phyloP scores from a whole-genome alignment of 2,113 vertebrate species.

The Bostrychus sinensis region DNA sequence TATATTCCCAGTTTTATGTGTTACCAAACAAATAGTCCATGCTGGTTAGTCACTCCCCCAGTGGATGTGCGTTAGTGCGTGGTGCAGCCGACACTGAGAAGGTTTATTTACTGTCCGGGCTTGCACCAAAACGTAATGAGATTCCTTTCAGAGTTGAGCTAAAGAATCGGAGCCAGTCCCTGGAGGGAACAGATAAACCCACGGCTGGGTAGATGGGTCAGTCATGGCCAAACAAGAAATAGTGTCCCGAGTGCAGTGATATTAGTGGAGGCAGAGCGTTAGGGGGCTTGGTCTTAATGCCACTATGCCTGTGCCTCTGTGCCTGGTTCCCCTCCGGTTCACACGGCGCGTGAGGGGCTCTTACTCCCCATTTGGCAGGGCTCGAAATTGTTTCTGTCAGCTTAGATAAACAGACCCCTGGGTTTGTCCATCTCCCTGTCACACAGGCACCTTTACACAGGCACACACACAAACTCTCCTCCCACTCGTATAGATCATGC shows the following conservation, averaged over 20 bases:
- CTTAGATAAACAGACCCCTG: slow-evolving; percentile 73
- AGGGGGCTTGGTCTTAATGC: slow-evolving; percentile 20
- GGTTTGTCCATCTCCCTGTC: slow-evolving; percentile 63
- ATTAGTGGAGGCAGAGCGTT: slow-evolving; percentile 23
- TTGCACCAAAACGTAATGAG: not conserved
- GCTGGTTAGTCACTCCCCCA: not conserved
- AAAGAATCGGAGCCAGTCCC: slow-evolving; percentile 2
- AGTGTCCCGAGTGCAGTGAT: slow-evolving; percentile 18
- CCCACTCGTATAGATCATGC: slow-evolving; percentile 30
- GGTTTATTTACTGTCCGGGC: slow-evolving; percentile 7
- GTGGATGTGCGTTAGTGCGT: slow-evolving; percentile 1
- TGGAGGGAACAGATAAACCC: slow-evolving; percentile 2
- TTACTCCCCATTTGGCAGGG: slow-evolving; percentile 63
- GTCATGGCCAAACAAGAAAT: slow-evolving; percentile 14
- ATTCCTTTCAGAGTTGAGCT: not conserved
- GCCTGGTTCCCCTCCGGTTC: slow-evolving; percentile 60
- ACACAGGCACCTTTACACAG: slow-evolving; percentile 20
- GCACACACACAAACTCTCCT: slow-evolving; percentile 16
- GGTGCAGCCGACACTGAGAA: not conserved
- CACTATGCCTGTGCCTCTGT: slow-evolving; percentile 40
- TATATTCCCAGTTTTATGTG: not conserved
- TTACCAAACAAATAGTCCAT: slow-evolving; percentile 7
- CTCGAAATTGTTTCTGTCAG: slow-evolving; percentile 80
- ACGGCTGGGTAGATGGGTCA: not conserved
- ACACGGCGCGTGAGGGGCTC: slow-evolving; percentile 47